Base-by-base conservation (phyloP, 1,140 invertebrate genomes). In the Platorchestia sp. region DNA sequence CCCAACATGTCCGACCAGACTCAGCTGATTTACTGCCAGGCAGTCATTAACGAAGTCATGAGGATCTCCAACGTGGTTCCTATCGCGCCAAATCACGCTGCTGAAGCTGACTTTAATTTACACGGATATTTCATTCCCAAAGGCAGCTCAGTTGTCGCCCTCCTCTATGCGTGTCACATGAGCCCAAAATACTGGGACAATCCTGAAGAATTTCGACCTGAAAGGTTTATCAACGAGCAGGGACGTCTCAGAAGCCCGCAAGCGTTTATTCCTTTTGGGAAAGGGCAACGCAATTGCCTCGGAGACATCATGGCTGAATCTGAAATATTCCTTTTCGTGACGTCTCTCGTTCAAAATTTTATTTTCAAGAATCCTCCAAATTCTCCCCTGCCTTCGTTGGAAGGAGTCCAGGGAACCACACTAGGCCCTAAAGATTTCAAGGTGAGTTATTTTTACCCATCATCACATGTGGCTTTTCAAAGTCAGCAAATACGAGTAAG, bases 271-370 rank as follows among this genome's bases (percentile, higher is more conserved):
- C 96, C 97, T 40, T 96, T 99, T 86, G 95, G 95, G 0, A 0
- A 99, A 99, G 97, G 99, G 0, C 97, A 98, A 27, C 98, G 99
- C n/a, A 99, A 99, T 98, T 99, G 99, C 97, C 97, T 99, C 16
- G 99, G 99, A 16, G 99, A 99, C 96, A 98, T 98, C 0, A 97
- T 99, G 95, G 99, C 99, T 0, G 97, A 98, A 41, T 99, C 99
- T 98, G 99, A 99, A 97, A 97, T 99, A 90, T 99, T 99, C 97
- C 97, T 99, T 87, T 99, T 99, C 97, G 98, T 99, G 97, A 97
- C 98, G 6, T 98, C 98, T 95, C 97, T 99, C 95, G 97, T 99
- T 96, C 99, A 99, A 97, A 98, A 98, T 44, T 99, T 99, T 97
- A 97, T 99, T 96, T 97, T 99, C 0, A 97, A 97, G 86, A 45